A percentile compares a stretch with the other conserved stretches of the same genome.
phyloP scores from a whole-genome alignment of 2,113 vertebrate species.

The Chroicocephalus ridibundus region DNA sequence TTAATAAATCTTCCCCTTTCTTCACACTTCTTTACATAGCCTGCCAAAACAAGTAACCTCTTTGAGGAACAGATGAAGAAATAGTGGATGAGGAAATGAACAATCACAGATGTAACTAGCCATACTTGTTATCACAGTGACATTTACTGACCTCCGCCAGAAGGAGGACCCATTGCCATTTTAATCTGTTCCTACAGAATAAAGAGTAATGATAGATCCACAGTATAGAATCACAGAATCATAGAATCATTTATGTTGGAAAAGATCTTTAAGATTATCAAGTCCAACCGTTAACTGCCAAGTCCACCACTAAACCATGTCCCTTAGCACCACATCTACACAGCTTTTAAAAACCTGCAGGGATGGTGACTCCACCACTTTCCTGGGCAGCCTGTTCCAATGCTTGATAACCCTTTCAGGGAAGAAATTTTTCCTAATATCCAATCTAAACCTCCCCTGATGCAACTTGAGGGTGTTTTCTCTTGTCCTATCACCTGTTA shows the following conservation, averaged over 20 bases:
- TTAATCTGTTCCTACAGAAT: background rate
- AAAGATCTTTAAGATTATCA: background rate
- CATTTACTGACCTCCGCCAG: background rate
- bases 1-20: conserved; percentile 3
- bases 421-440: background rate
- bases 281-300: background rate
- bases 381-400: background rate
- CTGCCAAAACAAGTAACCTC: conserved; percentile 14
- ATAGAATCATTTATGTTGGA: background rate
- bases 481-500: background rate
- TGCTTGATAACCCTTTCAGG: background rate
- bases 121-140: background rate
- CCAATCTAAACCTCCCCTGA: background rate
- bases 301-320: background rate
- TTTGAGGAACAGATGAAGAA: background rate
- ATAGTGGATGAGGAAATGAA: background rate
- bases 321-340: background rate
- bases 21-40: background rate
- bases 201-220: background rate
- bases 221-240: background rate
- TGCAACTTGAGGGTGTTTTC: background rate
- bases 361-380: background rate
- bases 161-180: background rate
- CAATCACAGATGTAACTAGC: background rate
- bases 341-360: background rate